Conservation (phyloP, 2,888 invertebrate genomes). For the Lasioglossum calceatum region DNA sequence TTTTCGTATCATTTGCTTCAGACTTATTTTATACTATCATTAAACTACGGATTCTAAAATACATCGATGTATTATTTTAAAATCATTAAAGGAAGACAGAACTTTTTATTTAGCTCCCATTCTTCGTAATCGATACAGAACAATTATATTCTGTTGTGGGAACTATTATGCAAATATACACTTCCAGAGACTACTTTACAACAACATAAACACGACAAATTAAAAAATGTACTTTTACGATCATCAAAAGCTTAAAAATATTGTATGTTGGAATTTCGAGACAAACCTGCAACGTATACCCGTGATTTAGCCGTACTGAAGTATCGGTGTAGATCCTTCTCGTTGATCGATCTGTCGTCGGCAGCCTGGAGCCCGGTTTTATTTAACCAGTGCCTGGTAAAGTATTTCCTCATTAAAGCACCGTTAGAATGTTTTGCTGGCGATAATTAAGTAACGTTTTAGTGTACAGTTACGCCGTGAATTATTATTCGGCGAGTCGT, state of each 20-base stretch:
- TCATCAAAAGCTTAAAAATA: not conserved
- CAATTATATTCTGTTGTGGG: not conserved
- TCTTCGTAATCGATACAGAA: not conserved
- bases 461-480: not conserved
- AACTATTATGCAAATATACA: not conserved
- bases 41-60: not conserved
- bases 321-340: slow-evolving; percentile 65
- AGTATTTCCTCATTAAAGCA: slow-evolving; percentile 16
- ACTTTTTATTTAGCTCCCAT: not conserved
- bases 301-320: slow-evolving; percentile 77
- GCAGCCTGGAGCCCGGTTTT: slow-evolving; percentile 75
- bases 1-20: not conserved
- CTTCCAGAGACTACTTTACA: not conserved
- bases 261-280: not conserved
- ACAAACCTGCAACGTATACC: slow-evolving; percentile 75
- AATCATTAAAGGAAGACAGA: too few species aligned
- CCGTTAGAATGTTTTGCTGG: not conserved
- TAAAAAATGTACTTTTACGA: not conserved
- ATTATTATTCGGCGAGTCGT: not conserved
- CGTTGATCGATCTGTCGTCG: slow-evolving; percentile 68
- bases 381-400: slow-evolving; percentile 74
- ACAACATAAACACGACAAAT: not conserved
- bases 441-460: not conserved
- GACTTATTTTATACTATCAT: not conserved
- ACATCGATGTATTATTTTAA: not conserved